Base-by-base conservation (phyloP, 2,888 invertebrate genomes). In the Periphyllus acericola region DNA sequence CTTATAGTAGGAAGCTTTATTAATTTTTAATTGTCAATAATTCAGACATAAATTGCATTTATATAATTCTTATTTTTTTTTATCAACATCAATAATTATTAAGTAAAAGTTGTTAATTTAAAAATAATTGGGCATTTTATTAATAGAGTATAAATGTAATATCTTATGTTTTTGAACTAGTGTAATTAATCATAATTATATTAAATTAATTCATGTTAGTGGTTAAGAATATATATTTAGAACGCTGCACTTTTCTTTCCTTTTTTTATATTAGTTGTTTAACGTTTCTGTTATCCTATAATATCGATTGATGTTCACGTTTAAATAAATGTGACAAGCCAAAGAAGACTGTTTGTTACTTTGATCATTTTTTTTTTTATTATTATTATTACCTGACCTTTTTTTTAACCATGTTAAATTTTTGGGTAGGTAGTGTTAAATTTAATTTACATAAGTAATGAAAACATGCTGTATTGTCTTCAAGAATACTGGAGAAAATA, bases 201-300 rank as follows among this genome's bases (percentile, higher is more conserved):
- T 68, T n/a, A 2, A 29, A 21, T 74, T 8, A 82, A 14, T 82
- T 72, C 52, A 82, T 83, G 40, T 75, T 55, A 75, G 29, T 75
- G 29, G 17, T 74, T 83, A 75, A 83, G 60, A 75, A 29, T 29
- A 29, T 29, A 29, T 29, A 6, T 25, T 80, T 40, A 25, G 14
- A 66, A 21, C 6, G 60, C 60, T 36, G n/a, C 60, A 60, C 55
- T 40, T 55, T 72, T 81, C 74, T 74, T 74, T 29, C 14, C 29
- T 68, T 68, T 68, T 72, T 74, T 68, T 68, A 52, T 76, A 34
- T 46, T 85, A 85, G 76, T 68, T 85, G 11, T 78, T 71, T 21
- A 17, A 82, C 21, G 46, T 19, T 32, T n/a, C 29, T 83, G 60
- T 83, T 72, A 34, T 72, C 14, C 19, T 14, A 83, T 21, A 74